phyloP scores from a whole-genome alignment of 37 sponge, comb jelly and placozoan species.

The Aplysina aerophoba region DNA sequence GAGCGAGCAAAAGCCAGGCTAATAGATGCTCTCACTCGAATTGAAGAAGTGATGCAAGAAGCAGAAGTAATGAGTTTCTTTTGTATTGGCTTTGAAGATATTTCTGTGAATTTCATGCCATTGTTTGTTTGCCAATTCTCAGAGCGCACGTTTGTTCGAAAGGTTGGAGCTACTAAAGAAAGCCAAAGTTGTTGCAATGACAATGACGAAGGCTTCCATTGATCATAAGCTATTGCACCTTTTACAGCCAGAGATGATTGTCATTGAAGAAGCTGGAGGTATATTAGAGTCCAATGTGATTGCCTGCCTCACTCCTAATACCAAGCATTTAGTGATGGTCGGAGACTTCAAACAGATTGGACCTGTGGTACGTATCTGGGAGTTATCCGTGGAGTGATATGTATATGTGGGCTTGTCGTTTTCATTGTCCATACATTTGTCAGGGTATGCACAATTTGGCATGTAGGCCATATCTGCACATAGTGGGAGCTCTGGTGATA shows the following conservation, averaged over 20 bases:
- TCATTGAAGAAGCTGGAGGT: constrained; percentile 22
- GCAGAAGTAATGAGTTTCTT: too few species aligned
- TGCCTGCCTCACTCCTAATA: constrained; percentile 4
- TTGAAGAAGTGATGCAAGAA: too few species aligned
- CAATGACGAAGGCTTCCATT: constrained; percentile 1
- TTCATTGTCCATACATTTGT: too few species aligned
- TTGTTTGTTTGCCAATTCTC: not conserved
- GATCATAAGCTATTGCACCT: not conserved
- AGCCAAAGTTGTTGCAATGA: constrained; percentile 21
- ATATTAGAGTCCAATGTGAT: not conserved
- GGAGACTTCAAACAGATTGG: constrained; percentile 17
- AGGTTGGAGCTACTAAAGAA: not conserved
- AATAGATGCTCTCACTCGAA: too few species aligned
- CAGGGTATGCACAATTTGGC: too few species aligned
- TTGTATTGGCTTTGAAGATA: too few species aligned
- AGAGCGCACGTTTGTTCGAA: not conserved
- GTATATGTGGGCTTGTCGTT: too few species aligned
- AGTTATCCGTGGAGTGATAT: too few species aligned
- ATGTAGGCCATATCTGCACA: too few species aligned
- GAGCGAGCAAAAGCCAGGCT: too few species aligned
- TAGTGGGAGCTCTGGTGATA: too few species aligned
- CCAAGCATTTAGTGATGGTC: constrained; percentile 4
- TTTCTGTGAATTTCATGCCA: not conserved
- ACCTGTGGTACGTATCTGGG: not conserved
- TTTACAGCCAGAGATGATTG: not conserved